Base-by-base conservation (phyloP, 2,888 invertebrate genomes). In the Lithodes maja region DNA sequence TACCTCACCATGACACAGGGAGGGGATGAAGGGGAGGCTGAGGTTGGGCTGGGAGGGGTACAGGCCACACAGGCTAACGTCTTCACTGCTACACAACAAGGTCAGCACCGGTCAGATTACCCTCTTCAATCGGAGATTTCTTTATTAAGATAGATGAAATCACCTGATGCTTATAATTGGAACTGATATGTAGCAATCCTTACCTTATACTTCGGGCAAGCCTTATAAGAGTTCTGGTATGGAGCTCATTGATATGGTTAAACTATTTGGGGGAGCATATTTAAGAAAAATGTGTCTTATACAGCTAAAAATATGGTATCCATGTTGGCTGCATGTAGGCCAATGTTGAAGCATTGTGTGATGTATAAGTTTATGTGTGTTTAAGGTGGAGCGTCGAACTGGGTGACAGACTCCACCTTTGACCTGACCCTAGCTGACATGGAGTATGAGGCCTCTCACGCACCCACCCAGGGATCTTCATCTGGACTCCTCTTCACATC, bases 361-460 rank as follows among this genome's bases (percentile, higher is more conserved):
- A 17, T 83, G 33, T 68, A 50, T 15, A 55, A 33, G 33, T 54
- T 17, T n/a, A 17, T 74, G n/a, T 50, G 3, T 3, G 53, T 54
- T 83, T 17, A 78, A 87, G 91, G 86, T 53, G 88, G 71, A 68
- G 80, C 90, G n/a, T 90, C 78, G 61, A 87, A 87, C 75, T 90
- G 83, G 81, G 89, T 91, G 53, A 81, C 90, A 15, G 91, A 79
- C 15, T 88, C 90, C 55, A 88, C 90, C 5, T 88, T 90, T 79
- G 88, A 90, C 80, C 82, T 86, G 9, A 86, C 88, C 55, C 2
- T 89, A 49, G 90, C 88, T n/a, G 90, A 86, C 54, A 89, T 80
- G 74, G 90, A 91, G 79, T 91, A 89, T 77, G 80, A 78, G n/a
- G 89, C 85, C 12, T 85, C 90, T 49, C 91, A 91, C 49, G 88